A percentile compares a stretch with the other conserved stretches of the same genome.
Conservation (phyloP, 2,113 vertebrate species). For the Corynorhinus townsendii region DNA sequence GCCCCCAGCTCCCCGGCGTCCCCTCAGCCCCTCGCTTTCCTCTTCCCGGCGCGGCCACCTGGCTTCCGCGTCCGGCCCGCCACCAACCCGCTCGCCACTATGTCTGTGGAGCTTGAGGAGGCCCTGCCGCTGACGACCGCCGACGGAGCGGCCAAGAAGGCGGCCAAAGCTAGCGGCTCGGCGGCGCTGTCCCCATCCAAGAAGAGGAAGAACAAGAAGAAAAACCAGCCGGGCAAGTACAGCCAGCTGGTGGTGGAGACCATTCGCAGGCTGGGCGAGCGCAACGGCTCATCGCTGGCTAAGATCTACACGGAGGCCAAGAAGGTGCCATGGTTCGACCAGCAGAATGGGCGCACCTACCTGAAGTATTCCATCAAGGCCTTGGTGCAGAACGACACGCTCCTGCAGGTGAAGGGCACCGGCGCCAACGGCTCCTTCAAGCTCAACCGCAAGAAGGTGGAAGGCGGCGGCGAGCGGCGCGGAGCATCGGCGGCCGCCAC, state of each 20-base stretch:
- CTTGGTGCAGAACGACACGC: slow-evolving; percentile 89
- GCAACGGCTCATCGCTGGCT: slow-evolving; percentile 87
- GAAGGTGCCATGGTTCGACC: slow-evolving; percentile 89
- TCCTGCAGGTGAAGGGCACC: slow-evolving; percentile 89
- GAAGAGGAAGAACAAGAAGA: slow-evolving; percentile 85
- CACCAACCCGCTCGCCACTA: slow-evolving; percentile 68
- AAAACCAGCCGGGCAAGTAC: slow-evolving; percentile 88
- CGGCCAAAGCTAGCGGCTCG: slow-evolving; percentile 51
- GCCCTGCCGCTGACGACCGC: slow-evolving; percentile 76
- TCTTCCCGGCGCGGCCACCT: slow-evolving; percentile 33
- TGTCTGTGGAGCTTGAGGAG: slow-evolving; percentile 82
- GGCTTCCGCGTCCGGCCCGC: slow-evolving; percentile 62
- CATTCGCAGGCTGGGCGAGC: slow-evolving; percentile 85
- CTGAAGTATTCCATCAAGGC: slow-evolving; percentile 89
- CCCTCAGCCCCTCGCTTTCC: slow-evolving; percentile 34
- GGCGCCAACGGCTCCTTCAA: slow-evolving; percentile 92
- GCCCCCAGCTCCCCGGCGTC: slow-evolving; percentile 31
- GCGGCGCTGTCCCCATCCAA: slow-evolving; percentile 68
- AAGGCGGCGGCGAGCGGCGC: slow-evolving; percentile 74
- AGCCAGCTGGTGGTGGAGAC: slow-evolving; percentile 89
- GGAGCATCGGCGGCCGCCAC: slow-evolving; percentile 41
- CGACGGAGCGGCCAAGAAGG: slow-evolving; percentile 78
- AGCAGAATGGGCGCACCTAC: slow-evolving; percentile 90
- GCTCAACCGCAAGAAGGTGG: slow-evolving; percentile 88
- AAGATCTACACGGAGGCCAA: slow-evolving; percentile 88